These are phyloP conservation scores for Aurelia sp. DNA, from an alignment of 30 jellyfish, hydroid and myxozoan genomes.

Conservation along the genomic window DNA sequence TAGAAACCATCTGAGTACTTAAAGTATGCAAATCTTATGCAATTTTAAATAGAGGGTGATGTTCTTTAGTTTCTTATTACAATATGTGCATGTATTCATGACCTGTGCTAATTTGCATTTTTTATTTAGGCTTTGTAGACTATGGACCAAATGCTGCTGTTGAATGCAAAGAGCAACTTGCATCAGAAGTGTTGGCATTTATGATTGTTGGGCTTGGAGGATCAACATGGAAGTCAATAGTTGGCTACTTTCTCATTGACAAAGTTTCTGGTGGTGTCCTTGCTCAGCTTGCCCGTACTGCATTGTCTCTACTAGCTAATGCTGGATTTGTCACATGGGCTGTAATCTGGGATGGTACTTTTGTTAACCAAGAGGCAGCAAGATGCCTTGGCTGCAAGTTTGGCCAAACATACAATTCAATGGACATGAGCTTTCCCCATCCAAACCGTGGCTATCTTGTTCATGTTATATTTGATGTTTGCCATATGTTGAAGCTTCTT, in stretches of 20 bases:
- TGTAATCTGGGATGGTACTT: slow-evolving; percentile 43
- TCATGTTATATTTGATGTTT: slow-evolving; percentile 25
- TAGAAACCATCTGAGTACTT: background rate
- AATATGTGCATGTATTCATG: background rate
- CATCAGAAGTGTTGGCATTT: slow-evolving; percentile 13
- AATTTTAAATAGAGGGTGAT: slow-evolving; percentile 2
- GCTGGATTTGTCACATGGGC: slow-evolving; percentile 39
- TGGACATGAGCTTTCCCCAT: slow-evolving; percentile 15
- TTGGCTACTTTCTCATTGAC: slow-evolving; percentile 17
- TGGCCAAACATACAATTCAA: slow-evolving; percentile 14
- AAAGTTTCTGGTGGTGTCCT: slow-evolving; percentile 25
- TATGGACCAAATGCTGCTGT: slow-evolving; percentile 26
- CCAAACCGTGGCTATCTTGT: slow-evolving; percentile 35
- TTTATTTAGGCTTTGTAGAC: slow-evolving; percentile 9
- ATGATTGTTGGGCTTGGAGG: slow-evolving; percentile 28
- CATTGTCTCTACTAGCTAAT: slow-evolving; percentile 42
- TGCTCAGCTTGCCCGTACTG: slow-evolving; percentile 36
- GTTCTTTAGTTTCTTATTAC: background rate
- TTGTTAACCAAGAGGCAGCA: slow-evolving; percentile 50
- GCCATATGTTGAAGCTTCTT: slow-evolving; percentile 46
- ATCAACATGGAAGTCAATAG: slow-evolving; percentile 12
- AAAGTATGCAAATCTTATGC: slow-evolving; percentile 4
- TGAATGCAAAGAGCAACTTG: slow-evolving; percentile 16
- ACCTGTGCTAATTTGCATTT: background rate
- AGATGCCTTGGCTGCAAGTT: slow-evolving; percentile 36